These are phyloP conservation scores for Dendroctonus valens DNA, from an alignment of 1,140 invertebrate species.

Conservation along the genomic window DNA sequence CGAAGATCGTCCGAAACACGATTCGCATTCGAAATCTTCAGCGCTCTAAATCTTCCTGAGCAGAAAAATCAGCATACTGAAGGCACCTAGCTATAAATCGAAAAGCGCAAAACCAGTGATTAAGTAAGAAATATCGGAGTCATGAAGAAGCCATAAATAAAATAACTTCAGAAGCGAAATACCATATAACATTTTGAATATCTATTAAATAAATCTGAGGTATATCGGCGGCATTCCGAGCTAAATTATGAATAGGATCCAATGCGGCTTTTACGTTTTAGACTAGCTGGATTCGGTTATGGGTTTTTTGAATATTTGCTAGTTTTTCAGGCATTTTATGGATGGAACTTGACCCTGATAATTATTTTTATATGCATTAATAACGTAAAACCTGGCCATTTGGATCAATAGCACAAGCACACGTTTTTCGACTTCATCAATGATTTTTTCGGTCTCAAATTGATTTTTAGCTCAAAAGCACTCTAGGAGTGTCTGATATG, in stretches of 20 bases:
- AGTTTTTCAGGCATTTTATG: no score
- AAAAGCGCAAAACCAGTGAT: conserved; percentile 25
- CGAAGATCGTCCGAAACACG: no score
- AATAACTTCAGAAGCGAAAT: conserved; percentile 30
- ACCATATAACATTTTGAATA: conserved; percentile 32
- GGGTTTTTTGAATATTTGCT: no score
- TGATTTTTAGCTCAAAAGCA: no score
- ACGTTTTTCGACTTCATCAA: no score
- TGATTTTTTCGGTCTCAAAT: no score
- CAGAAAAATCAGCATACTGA: conserved; percentile 14
- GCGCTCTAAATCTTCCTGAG: conserved; percentile 14
- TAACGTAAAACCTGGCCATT: no score
- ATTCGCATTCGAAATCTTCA: neutral
- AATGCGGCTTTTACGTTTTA: conserved; percentile 1
- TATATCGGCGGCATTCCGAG: conserved; percentile 6
- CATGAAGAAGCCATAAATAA: conserved; percentile 29
- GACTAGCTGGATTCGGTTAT: conserved; percentile 4
- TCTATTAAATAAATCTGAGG: conserved; percentile 30
- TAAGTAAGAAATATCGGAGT: conserved; percentile 31
- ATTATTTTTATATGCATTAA: no score
- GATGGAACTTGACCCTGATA: no score
- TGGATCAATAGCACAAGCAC: no score
- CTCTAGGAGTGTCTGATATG: no score
- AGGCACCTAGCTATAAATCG: conserved; percentile 17
- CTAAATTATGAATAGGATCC: conserved; percentile 20